A percentile compares a stretch with the other conserved stretches of the same genome.
Conservation (phyloP, 2,888 invertebrate genomes). For the Meiosimyza decipiens region DNA sequence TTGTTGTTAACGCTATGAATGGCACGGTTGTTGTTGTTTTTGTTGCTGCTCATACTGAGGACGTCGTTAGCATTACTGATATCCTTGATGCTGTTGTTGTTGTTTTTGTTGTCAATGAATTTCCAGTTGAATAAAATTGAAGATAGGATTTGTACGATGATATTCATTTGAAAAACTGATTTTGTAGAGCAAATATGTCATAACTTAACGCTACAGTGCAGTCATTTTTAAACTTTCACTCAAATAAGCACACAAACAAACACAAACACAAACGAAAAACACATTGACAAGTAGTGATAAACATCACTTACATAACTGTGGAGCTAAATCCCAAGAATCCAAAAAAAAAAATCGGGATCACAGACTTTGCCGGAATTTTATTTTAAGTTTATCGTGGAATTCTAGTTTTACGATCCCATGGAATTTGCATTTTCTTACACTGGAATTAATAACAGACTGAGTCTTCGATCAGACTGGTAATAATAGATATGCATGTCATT, state of each 20-base stretch:
- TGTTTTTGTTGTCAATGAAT: slow-evolving; percentile 34
- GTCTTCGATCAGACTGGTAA: too few relatives aligned
- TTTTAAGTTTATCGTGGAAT: too few relatives aligned
- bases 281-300: not conserved
- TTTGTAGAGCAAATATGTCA: slow-evolving; percentile 35
- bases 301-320: too few relatives aligned
- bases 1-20: not conserved
- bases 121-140: slow-evolving; percentile 41
- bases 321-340: too few relatives aligned
- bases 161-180: slow-evolving; percentile 28
- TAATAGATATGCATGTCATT: too few relatives aligned
- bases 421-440: too few relatives aligned
- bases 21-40: not conserved
- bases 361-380: too few relatives aligned
- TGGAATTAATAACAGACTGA: too few relatives aligned
- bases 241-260: not conserved
- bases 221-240: slow-evolving; percentile 3
- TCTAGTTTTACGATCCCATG: too few relatives aligned
- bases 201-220: slow-evolving; percentile 23
- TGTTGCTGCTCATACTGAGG: slow-evolving; percentile 3
- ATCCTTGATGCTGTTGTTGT: not conserved
- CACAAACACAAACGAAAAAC: not conserved
- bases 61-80: not conserved
- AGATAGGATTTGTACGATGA: slow-evolving; percentile 25
- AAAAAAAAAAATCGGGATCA: too few relatives aligned